Percentiles rank a stretch among this genome's conserved stretches.
phyloP scores from a whole-genome alignment of 2,888 invertebrate species.

The Ornithoptera priamus region DNA sequence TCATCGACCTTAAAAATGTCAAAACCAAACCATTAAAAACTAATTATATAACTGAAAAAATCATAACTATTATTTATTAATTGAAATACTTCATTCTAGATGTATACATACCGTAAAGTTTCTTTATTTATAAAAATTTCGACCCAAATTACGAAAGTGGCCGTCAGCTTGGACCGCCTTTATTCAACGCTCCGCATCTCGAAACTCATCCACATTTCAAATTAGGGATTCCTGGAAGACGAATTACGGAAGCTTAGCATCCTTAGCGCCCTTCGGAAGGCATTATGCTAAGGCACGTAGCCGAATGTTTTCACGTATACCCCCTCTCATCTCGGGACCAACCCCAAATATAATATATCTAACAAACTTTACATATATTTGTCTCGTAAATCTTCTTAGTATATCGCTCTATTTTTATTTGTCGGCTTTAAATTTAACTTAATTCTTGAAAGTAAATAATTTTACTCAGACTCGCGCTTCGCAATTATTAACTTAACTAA shows the following conservation, averaged over 20 bases:
- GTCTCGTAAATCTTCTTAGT: conserved; percentile 79
- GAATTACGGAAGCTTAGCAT: conserved; percentile 74
- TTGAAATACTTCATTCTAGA: neutral
- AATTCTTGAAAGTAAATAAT: conserved; percentile 71
- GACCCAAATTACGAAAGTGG: conserved; percentile 15
- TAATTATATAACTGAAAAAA: neutral
- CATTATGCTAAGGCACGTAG: conserved; percentile 78
- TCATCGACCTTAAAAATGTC: neutral
- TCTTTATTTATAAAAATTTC: neutral
- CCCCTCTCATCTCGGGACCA: conserved; percentile 69
- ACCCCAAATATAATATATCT: conserved; percentile 80
- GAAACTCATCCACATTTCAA: conserved; percentile 75
- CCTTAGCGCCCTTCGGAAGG: conserved; percentile 68
- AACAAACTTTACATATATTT: conserved; percentile 80
- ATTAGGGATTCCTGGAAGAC: conserved; percentile 79
- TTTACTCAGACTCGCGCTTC: conserved; percentile 68
- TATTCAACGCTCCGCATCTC: conserved; percentile 57
- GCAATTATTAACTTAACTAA: conserved; percentile 65
- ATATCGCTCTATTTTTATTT: conserved; percentile 79
- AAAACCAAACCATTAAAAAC: neutral
- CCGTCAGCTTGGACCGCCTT: conserved; percentile 25
- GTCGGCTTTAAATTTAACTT: conserved; percentile 64
- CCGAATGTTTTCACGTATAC: conserved; percentile 76
- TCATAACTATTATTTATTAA: neutral
- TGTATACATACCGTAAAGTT: neutral